Percentiles rank a stretch among this genome's conserved stretches.
Evolutionary conservation across 1,140 invertebrate species (phyloP).

Genomic region (Anagrus nilaparvatae): DNA sequence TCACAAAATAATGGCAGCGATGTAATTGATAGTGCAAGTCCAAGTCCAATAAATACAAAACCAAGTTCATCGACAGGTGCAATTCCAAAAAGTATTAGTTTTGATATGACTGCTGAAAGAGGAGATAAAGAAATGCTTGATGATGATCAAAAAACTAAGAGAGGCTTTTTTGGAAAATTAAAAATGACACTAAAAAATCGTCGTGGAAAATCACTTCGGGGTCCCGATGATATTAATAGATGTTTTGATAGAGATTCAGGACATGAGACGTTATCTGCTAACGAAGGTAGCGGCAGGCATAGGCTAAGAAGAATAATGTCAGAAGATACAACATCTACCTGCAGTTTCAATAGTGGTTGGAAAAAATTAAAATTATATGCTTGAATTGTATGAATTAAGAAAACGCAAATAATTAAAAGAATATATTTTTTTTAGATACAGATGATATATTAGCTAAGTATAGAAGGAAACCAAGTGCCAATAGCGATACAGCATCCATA

Average conservation of each 20-base stretch:
- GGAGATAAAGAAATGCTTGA: conserved; percentile 53
- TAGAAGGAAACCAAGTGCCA: conserved; percentile 63
- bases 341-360: conserved; percentile 29
- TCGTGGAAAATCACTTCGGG: conserved; percentile 44
- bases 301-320: conserved; percentile 44
- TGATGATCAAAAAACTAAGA: conserved; percentile 50
- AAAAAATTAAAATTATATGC: neutral
- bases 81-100: conserved; percentile 86
- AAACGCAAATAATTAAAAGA: neutral
- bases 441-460: conserved; percentile 96
- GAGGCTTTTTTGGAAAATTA: conserved; percentile 58
- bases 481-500: conserved; percentile 43
- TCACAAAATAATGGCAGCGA: no score
- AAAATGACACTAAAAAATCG: conserved; percentile 59
- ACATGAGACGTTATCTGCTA: conserved; percentile 27
- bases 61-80: conserved; percentile 60
- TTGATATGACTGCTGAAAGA: conserved; percentile 81
- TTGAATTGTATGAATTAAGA: no score
- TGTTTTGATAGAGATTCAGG: conserved; percentile 39
- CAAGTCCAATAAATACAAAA: conserved; percentile 33
- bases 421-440: conserved; percentile 48
- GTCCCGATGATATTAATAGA: conserved; percentile 38
- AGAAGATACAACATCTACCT: conserved; percentile 35
- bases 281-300: conserved; percentile 23
- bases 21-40: conserved; percentile 9